phyloP scores from a whole-genome alignment of 2,113 vertebrate genomes.

The Esox niger region DNA sequence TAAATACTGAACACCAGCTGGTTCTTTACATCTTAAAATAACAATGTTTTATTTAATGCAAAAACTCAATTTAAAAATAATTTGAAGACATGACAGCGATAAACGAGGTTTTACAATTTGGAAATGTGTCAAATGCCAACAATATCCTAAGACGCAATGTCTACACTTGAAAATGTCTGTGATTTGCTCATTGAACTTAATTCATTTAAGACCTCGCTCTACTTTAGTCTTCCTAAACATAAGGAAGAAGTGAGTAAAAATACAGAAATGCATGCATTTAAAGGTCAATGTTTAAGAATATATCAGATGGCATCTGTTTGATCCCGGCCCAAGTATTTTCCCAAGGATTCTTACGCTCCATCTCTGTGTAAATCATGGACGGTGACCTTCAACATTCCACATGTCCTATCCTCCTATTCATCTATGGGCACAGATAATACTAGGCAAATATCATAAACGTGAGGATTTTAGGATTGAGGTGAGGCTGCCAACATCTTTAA shows the following conservation, averaged over 20 bases:
- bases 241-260: neutral
- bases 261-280: slow-evolving; percentile 44
- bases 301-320: slow-evolving; percentile 63
- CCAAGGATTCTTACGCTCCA: slow-evolving; percentile 61
- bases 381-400: slow-evolving; percentile 78
- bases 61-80: neutral
- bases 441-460: slow-evolving; percentile 82
- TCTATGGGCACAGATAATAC: slow-evolving; percentile 81
- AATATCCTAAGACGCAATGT: too few relatives aligned
- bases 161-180: neutral
- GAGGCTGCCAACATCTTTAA: slow-evolving; percentile 66
- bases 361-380: slow-evolving; percentile 64
- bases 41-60: slow-evolving; percentile 13
- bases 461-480: slow-evolving; percentile 83
- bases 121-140: too few relatives aligned
- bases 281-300: slow-evolving; percentile 66
- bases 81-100: neutral
- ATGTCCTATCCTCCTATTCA: slow-evolving; percentile 86
- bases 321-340: slow-evolving; percentile 68
- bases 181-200: neutral
- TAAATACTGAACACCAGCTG: slow-evolving; percentile 13
- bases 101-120: too few relatives aligned
- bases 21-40: slow-evolving; percentile 16
- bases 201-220: neutral
- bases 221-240: neutral